phyloP scores from a whole-genome alignment of 2,113 vertebrate species.

The Setophaga coronata region DNA sequence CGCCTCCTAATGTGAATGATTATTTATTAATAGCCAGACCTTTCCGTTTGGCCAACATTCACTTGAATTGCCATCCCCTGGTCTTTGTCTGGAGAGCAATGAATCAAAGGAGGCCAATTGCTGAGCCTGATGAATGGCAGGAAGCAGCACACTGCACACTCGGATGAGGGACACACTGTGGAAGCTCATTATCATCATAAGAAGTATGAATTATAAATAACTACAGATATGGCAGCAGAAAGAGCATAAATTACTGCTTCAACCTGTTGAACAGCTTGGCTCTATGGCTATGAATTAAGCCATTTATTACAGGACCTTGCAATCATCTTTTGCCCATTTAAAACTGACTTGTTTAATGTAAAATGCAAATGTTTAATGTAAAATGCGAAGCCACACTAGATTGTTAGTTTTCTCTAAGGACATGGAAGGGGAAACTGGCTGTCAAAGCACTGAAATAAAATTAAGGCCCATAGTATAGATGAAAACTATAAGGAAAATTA shows the following conservation, averaged over 20 bases:
- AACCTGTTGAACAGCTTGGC: background rate
- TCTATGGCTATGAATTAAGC: background rate
- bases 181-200: background rate
- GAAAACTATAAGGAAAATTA: background rate
- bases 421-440: background rate
- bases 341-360: background rate
- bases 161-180: accelerated
- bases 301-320: background rate
- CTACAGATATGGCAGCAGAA: background rate
- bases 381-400: background rate
- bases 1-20: background rate
- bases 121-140: background rate
- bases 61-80: background rate
- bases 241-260: background rate
- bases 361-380: background rate
- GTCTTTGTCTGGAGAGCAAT: background rate
- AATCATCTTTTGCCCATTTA: background rate
- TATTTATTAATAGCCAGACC: background rate
- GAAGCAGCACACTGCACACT: background rate
- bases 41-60: background rate
- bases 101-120: background rate
- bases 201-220: constrained; percentile 23
- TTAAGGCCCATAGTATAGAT: accelerated
- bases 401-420: background rate
- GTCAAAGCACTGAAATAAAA: background rate